These are phyloP conservation scores for Xenops minutus DNA, from an alignment of 2,797 vertebrate genomes.

Conservation along the genomic window DNA sequence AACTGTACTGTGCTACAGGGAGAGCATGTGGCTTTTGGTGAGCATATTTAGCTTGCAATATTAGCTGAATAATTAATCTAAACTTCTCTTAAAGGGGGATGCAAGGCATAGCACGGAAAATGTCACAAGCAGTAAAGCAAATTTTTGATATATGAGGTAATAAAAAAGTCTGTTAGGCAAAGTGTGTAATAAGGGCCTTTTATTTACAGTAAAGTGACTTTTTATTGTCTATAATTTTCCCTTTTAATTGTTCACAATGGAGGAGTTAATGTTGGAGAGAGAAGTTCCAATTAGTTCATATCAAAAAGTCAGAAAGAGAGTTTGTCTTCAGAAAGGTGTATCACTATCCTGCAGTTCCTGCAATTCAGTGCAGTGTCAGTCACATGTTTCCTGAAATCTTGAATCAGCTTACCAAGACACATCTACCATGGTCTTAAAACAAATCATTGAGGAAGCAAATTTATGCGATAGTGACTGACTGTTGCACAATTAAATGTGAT, in stretches of 20 bases:
- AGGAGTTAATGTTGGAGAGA: slow-evolving; percentile 16
- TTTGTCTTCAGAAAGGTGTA: neutral
- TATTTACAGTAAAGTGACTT: slow-evolving; percentile 42
- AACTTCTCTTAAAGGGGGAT: neutral
- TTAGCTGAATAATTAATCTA: neutral
- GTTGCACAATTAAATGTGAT: slow-evolving; percentile 62
- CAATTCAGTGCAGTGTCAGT: neutral
- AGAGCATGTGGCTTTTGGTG: neutral
- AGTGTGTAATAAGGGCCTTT: slow-evolving; percentile 1
- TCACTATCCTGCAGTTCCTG: neutral
- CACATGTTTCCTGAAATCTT: neutral
- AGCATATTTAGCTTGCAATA: neutral
- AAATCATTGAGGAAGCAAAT: slow-evolving; percentile 44
- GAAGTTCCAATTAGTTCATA: neutral
- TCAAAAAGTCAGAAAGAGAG: neutral
- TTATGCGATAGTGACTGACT: slow-evolving; percentile 53
- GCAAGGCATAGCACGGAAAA: neutral
- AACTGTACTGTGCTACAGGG: neutral
- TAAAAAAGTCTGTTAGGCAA: slow-evolving; percentile 2
- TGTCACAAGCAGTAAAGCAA: neutral
- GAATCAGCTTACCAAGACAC: neutral
- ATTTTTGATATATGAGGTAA: slow-evolving; percentile 2
- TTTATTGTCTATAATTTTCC: slow-evolving; percentile 12
- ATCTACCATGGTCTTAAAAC: neutral
- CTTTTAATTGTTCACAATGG: slow-evolving; percentile 17